Conservation (phyloP, 1,140 invertebrate species). For the Eurytemora carolleeae region DNA sequence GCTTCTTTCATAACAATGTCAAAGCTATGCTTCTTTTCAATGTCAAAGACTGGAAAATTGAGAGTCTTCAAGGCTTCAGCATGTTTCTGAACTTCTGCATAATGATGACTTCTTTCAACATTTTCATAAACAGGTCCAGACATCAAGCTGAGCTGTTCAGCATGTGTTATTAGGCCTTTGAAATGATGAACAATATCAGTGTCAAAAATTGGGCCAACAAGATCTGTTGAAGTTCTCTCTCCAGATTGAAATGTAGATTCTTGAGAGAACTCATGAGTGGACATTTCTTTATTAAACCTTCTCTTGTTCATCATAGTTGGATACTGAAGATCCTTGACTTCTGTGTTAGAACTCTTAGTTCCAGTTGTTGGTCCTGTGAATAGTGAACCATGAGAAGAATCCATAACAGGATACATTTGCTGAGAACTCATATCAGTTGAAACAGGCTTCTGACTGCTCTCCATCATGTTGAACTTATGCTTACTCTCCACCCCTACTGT, state of each 20-base stretch:
- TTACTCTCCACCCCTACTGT: not conserved
- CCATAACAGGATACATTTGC: not conserved
- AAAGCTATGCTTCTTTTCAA: not conserved
- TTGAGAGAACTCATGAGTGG: not conserved
- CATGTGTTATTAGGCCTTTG: conserved; percentile 11
- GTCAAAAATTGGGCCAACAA: conserved; percentile 11
- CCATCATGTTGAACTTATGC: not conserved
- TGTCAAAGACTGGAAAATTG: not conserved
- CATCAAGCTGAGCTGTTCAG: conserved; percentile 5
- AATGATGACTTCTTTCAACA: conserved; percentile 8
- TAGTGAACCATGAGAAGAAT: not conserved
- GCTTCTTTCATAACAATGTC: not conserved
- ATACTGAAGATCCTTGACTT: not conserved
- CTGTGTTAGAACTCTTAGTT: not conserved
- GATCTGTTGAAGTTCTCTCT: not conserved
- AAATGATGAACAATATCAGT: conserved; percentile 10
- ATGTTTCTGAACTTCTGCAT: conserved; percentile 9
- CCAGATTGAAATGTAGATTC: not conserved
- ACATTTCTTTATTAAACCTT: not conserved
- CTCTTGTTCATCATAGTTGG: not conserved
- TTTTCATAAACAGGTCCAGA: conserved; percentile 11
- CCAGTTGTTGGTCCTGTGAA: not conserved
- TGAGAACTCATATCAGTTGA: not conserved
- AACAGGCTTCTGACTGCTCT: not conserved
- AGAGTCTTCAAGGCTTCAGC: conserved; percentile 7